These are phyloP conservation scores for Daboia siamensis DNA, from an alignment of 2,113 vertebrate species.

Conservation along the genomic window DNA sequence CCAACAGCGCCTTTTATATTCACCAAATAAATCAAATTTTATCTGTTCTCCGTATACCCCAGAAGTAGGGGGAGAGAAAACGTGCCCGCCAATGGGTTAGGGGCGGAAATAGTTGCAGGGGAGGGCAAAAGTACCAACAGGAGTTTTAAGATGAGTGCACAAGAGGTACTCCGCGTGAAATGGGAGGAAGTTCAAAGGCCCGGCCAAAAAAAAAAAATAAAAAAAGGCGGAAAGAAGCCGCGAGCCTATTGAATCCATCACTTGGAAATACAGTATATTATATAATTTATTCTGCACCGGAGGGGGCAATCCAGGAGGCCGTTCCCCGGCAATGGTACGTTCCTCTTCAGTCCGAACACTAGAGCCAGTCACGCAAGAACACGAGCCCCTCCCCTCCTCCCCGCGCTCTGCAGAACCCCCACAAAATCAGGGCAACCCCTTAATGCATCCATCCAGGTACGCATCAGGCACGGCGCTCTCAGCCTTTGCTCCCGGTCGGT, in stretches of 20 bases:
- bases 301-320: not conserved
- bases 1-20: not conserved
- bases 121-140: not conserved
- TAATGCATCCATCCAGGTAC: not conserved
- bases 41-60: not conserved
- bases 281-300: slow-evolving; percentile 11
- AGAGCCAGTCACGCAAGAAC: not conserved
- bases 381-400: not conserved
- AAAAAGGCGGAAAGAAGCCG: not conserved
- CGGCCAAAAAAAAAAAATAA: no score
- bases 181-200: not conserved
- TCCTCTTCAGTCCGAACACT: not conserved
- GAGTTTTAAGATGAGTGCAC: not conserved
- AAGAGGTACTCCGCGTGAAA: not conserved
- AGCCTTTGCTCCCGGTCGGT: not conserved
- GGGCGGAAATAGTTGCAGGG: not conserved
- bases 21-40: not conserved
- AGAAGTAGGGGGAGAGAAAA: not conserved
- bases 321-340: not conserved
- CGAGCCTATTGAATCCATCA: not conserved
- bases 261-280: not conserved
- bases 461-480: not conserved
- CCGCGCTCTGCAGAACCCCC: not conserved
- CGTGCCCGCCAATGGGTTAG: not conserved
- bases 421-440: not conserved